Base-by-base conservation (phyloP, 1,140 invertebrate species). In the Drosophila rufa region DNA sequence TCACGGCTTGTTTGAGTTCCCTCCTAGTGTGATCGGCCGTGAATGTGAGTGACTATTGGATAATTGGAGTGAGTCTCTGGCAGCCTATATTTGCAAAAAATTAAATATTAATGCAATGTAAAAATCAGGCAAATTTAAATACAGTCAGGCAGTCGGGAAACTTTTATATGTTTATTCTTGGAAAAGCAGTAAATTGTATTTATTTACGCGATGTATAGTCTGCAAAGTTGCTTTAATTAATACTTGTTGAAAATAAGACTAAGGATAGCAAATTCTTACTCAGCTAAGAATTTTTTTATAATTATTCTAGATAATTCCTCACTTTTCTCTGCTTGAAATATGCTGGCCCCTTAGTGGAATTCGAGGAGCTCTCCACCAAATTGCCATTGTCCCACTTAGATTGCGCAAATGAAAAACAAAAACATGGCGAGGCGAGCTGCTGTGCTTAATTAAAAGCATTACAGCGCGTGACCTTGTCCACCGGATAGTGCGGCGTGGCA, bases 381-480 rank as follows among this genome's bases (percentile, higher is more conserved):
- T 75, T 64, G 60, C 71, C 53, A 66, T 76, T 76, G 74, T 75
- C 19, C 45, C 71, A 57, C 70, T 75, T 68, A 68, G 62, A 77
- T 77, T 51, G 55, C 56, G 43, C 25, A 46, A 59, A 79, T 50
- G 40, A 62, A 48, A 58, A 79, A 64, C 36, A 78, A 68, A 48
- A 68, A 65, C 66, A 60, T 45, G 53, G 46, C 67, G 19, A 53
- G 57, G 47, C 59, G 42, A 40, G 3, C 55, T 70, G 45, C 46
- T 46, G 53, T 75, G 50, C 74, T 62, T 86, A 85, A 81, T 85
- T 81, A 81, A 85, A 84, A 85, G 51, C 79, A 81, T 81, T 85
- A 85, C 65, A 67, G 47, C 57, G 45, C 48, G 69, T 85, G 74
- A 81, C 82, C 82, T 78, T 81, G 61, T 38, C 50, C 25, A 58